Percentiles rank a stretch among this genome's conserved stretches.
These are phyloP conservation scores for Pemphigus obesinymphae DNA, from an alignment of 1,140 invertebrate genomes.

Conservation along the genomic window DNA sequence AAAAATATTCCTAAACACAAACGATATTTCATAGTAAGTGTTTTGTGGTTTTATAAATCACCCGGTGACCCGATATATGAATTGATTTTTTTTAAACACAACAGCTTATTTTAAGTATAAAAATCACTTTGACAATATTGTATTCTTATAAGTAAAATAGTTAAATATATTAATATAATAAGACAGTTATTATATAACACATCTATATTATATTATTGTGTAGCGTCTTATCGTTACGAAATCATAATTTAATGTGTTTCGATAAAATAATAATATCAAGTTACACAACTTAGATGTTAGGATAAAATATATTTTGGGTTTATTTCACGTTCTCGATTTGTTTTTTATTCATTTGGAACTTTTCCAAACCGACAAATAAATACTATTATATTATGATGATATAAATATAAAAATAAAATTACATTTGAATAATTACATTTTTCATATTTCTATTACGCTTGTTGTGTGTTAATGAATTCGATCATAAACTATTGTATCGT, in stretches of 20 bases:
- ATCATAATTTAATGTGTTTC: background rate
- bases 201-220: no score
- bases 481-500: background rate
- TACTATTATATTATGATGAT: background rate
- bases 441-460: background rate
- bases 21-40: no score
- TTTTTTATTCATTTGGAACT: no score
- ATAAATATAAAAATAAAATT: background rate
- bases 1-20: no score
- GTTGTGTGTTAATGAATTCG: background rate
- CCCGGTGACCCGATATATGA: no score
- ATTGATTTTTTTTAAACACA: no score
- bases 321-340: background rate
- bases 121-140: no score
- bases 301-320: background rate
- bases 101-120: no score
- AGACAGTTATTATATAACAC: background rate
- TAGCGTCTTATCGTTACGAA: background rate
- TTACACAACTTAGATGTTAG: background rate
- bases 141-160: background rate
- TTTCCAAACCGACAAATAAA: background rate
- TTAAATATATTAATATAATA: background rate
- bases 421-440: conserved; percentile 4
- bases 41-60: no score
- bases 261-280: background rate